phyloP scores from a whole-genome alignment of 2,888 invertebrate species.

The Incurvaria masculella region DNA sequence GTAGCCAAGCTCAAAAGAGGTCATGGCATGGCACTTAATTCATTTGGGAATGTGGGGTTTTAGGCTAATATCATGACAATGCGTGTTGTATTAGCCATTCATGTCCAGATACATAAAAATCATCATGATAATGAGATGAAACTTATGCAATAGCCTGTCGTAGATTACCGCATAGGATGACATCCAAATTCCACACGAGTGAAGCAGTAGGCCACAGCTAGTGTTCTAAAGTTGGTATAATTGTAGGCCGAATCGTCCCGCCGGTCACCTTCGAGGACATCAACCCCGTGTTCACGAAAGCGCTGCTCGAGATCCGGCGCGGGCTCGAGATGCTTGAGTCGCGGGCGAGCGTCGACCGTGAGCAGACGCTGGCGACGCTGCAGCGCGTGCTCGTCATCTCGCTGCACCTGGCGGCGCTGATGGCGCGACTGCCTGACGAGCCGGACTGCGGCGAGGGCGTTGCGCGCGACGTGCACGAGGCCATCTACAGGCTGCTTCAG shows the following conservation, averaged over 20 bases:
- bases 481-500: conserved; percentile 75
- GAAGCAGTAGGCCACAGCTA: too few relatives aligned
- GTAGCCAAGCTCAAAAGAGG: too few relatives aligned
- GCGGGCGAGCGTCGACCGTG: conserved; percentile 63
- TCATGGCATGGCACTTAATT: too few relatives aligned
- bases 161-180: too few relatives aligned
- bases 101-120: too few relatives aligned
- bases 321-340: conserved; percentile 60
- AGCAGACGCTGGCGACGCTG: conserved; percentile 66
- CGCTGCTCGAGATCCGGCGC: conserved; percentile 70
- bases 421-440: conserved; percentile 64
- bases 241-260: conserved; percentile 68
- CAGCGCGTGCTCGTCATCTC: conserved; percentile 85
- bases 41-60: too few relatives aligned
- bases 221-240: too few relatives aligned
- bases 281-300: conserved; percentile 77
- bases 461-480: conserved; percentile 61
- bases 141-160: too few relatives aligned
- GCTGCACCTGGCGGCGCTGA: conserved; percentile 75
- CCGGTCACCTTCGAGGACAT: conserved; percentile 81
- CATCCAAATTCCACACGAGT: too few relatives aligned
- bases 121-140: too few relatives aligned
- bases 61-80: too few relatives aligned
- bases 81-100: too few relatives aligned
- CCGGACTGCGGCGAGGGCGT: conserved; percentile 49